These are phyloP conservation scores for Hydrozoanthus tunicans DNA, from an alignment of 64 coral and sea anemone genomes.

Conservation along the genomic window DNA sequence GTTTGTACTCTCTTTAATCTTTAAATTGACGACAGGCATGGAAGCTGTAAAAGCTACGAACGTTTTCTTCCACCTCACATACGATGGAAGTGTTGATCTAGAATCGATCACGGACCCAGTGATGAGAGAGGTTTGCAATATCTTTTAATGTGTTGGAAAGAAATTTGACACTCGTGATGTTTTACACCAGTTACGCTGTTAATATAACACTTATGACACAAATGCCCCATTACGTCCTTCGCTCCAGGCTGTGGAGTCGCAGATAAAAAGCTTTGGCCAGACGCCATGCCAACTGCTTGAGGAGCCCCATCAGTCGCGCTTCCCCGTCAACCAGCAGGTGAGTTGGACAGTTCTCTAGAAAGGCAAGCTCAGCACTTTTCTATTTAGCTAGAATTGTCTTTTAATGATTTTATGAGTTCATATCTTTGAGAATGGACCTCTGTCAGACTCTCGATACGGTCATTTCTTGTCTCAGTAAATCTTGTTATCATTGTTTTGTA, in stretches of 20 bases:
- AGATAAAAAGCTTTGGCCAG: constrained; percentile 98
- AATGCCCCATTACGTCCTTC: too few species aligned
- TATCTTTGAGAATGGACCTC: too few species aligned
- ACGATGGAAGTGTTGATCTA: constrained; percentile 68
- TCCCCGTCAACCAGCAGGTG: constrained; percentile 56
- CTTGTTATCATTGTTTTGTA: too few species aligned
- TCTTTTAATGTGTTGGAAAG: background rate
- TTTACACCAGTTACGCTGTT: background rate
- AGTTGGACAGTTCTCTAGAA: too few species aligned
- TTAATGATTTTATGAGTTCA: background rate
- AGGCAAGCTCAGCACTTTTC: background rate
- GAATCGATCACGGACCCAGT: constrained; percentile 61
- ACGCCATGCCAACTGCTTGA: constrained; percentile 87
- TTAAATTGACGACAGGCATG: constrained; percentile 38
- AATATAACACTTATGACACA: background rate
- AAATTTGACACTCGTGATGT: background rate
- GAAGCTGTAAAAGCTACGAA: constrained; percentile 66
- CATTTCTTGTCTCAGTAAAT: too few species aligned
- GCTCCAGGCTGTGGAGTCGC: constrained; percentile 86
- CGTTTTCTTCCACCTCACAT: constrained; percentile 68
- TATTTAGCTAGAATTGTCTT: background rate
- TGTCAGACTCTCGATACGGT: too few species aligned
- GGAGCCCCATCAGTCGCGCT: constrained; percentile 76
- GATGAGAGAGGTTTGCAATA: constrained; percentile 60
- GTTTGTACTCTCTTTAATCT: background rate